Base-by-base conservation (phyloP, 2,113 vertebrate genomes). In the Pseudopodoces humilis region DNA sequence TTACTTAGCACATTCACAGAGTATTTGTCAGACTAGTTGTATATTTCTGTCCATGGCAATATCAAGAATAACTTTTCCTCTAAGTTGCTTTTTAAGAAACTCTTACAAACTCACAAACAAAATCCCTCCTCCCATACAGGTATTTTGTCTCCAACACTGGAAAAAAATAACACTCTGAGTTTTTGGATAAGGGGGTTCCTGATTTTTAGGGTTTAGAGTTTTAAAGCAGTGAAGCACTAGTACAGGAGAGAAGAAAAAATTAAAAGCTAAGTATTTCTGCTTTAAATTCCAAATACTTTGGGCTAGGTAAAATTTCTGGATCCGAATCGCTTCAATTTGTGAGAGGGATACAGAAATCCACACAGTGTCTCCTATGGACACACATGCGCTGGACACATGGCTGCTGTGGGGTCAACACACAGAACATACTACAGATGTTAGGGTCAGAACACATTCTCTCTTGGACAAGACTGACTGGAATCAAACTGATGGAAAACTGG, bases 361-460 rank as follows among this genome's bases (percentile, higher is more conserved):
- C 24, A 9, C 0, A 0, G 47, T 15, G 37, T 71, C 65, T 83
- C 35, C 28, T 31, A 11, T 2, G 8, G 33, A 56, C 43, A 63
- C 63, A 52, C 65, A 47, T 19, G 30, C 60, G 82, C 14, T 5
- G 52, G 44, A 91, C 82, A 94, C 25, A 31, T 28, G 50, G 85
- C 70, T 83, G 16, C 84, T 78, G 44, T 14, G 23, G 4, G 11
- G 33, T 39, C 53, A 83, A 31, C n/a, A 71, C 31, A n/a, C 0
- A 0, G 31, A 52, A 58, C 37, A 41, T 13, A 2, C 14, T 6
- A 20, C 1, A 6, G 47, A 44, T 76, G 88, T 21, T 74, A 50
- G 67, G 65, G 23, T 47, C 23, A 68, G 56, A 86, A 71, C 33
- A 52, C 25, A n/a, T 72, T 65, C 90, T 49, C 25, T 65, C 67